Evolutionary conservation across 1,140 invertebrate species (phyloP).

Genomic region (Tetramorium simillimum): DNA sequence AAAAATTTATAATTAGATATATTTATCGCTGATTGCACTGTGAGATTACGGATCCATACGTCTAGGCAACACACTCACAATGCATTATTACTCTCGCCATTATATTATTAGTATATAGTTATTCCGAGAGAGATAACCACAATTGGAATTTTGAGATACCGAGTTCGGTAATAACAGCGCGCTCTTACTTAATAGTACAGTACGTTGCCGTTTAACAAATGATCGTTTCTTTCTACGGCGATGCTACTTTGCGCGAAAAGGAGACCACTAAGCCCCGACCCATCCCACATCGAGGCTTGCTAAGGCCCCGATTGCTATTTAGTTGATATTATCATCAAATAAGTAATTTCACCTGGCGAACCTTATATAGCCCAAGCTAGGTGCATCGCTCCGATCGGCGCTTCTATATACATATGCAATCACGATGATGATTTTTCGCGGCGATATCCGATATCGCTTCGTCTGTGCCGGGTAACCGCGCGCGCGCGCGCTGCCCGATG

Average conservation of each 20-base stretch:
- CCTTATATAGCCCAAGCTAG: slow-evolving; percentile 41
- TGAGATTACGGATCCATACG: not conserved
- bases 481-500: not conserved
- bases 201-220: slow-evolving; percentile 51
- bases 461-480: slow-evolving; percentile 4
- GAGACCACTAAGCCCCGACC: slow-evolving; percentile 16
- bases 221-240: slow-evolving; percentile 51
- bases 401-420: slow-evolving; percentile 59
- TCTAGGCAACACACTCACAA: slow-evolving; percentile 5
- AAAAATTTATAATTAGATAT: slow-evolving; percentile 28
- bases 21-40: slow-evolving; percentile 7
- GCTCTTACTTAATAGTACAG: slow-evolving; percentile 53
- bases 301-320: slow-evolving; percentile 50
- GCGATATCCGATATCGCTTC: slow-evolving; percentile 37
- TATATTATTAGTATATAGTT: slow-evolving; percentile 55
- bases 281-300: slow-evolving; percentile 18
- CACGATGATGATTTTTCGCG: slow-evolving; percentile 58
- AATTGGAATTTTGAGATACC: slow-evolving; percentile 42
- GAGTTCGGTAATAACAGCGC: slow-evolving; percentile 44
- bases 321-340: slow-evolving; percentile 60
- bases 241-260: slow-evolving; percentile 47
- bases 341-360: slow-evolving; percentile 52
- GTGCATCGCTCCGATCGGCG: slow-evolving; percentile 15
- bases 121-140: slow-evolving; percentile 3
- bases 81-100: slow-evolving; percentile 42